Percentiles rank a stretch among this genome's conserved stretches.
phyloP scores from a whole-genome alignment of 1,140 invertebrate genomes.

The Papilio machaon region DNA sequence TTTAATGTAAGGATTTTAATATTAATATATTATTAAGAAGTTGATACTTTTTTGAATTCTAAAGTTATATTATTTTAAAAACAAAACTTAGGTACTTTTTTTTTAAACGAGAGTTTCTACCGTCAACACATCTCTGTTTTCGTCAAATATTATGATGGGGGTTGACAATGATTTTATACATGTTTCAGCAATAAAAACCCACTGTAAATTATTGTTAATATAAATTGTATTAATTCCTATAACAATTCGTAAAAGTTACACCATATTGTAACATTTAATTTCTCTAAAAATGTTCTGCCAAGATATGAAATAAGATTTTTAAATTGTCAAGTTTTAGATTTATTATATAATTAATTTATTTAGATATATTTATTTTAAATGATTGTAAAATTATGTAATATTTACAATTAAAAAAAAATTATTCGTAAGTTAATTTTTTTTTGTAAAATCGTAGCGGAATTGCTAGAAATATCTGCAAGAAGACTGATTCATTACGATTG shows the following conservation, averaged over 20 bases:
- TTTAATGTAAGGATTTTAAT: slow-evolving; percentile 7
- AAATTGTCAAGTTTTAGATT: background rate
- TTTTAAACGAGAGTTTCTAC: no score
- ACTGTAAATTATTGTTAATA: no score
- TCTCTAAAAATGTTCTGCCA: background rate
- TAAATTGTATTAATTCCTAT: no score
- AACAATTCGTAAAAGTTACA: no score
- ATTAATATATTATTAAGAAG: background rate
- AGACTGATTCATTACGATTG: slow-evolving; percentile 72
- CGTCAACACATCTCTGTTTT: background rate
- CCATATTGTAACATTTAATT: background rate
- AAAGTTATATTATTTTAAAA: background rate
- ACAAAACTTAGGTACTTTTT: background rate
- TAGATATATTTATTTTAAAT: background rate
- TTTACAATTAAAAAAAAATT: slow-evolving; percentile 17
- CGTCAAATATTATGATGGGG: no score
- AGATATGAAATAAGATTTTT: background rate
- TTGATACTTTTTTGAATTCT: background rate
- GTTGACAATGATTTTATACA: no score
- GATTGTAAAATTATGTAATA: background rate
- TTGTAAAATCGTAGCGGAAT: slow-evolving; percentile 52
- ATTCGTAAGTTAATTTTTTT: slow-evolving; percentile 40
- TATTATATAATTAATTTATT: background rate
- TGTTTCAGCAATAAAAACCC: no score
- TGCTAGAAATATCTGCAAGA: slow-evolving; percentile 69